phyloP scores from a whole-genome alignment of 1,140 invertebrate genomes.

The Helicoverpa zea region DNA sequence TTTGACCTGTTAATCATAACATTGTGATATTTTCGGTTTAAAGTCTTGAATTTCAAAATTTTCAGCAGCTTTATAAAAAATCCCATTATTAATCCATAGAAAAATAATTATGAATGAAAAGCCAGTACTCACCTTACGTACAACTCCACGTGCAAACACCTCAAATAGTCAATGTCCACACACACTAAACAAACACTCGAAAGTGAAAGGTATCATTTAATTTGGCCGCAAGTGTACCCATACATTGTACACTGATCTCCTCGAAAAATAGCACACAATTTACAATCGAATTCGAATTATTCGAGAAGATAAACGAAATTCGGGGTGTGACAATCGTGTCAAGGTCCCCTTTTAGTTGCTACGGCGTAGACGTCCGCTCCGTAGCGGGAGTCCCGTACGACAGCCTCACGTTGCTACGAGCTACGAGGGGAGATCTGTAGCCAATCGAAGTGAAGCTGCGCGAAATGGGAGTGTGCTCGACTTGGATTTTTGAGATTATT shows the following conservation, averaged over 20 bases:
- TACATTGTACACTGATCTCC: conserved; percentile 11
- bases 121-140: conserved; percentile 53
- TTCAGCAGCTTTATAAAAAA: background rate
- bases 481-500: conserved; percentile 57
- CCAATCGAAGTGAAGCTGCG: conserved; percentile 83
- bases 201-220: conserved; percentile 44
- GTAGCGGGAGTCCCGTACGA: conserved; percentile 82
- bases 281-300: conserved; percentile 31
- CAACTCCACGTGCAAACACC: conserved; percentile 55
- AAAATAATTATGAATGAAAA: conserved; percentile 23
- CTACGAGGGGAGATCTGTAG: conserved; percentile 83
- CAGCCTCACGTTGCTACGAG: conserved; percentile 85
- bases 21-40: background rate
- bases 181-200: conserved; percentile 56
- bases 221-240: conserved; percentile 13
- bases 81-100: background rate
- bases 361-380: conserved; percentile 80
- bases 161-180: conserved; percentile 56
- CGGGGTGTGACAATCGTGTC: conserved; percentile 78
- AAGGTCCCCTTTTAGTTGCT: conserved; percentile 71
- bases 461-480: conserved; percentile 70
- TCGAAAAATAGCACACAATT: conserved; percentile 46
- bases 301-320: conserved; percentile 54
- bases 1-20: too few species aligned
- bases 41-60: background rate